These are phyloP conservation scores for Megaceryle maxima DNA, from an alignment of 2,113 vertebrate species.

Conservation along the genomic window DNA sequence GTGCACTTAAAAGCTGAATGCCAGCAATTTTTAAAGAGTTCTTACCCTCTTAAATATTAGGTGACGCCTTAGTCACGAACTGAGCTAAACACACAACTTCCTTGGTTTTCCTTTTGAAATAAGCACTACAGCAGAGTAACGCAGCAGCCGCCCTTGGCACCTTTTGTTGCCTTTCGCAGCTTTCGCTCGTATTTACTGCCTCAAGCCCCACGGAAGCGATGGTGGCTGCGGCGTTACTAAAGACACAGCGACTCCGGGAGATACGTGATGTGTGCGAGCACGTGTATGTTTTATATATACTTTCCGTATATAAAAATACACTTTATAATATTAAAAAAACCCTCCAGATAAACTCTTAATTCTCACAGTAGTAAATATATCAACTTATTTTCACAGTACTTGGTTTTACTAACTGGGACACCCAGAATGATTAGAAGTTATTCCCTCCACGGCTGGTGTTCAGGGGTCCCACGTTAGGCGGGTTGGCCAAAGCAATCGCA, in stretches of 20 bases:
- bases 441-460: neutral
- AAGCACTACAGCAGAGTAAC: neutral
- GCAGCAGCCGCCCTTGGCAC: neutral
- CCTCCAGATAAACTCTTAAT: constrained; percentile 66
- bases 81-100: neutral
- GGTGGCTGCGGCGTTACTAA: constrained; percentile 48
- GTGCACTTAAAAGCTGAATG: constrained; percentile 83
- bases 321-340: constrained; percentile 50
- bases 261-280: constrained; percentile 18
- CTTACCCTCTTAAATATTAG: constrained; percentile 45
- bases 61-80: constrained; percentile 38
- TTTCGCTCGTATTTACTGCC: constrained; percentile 16
- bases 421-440: neutral
- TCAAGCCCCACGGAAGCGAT: neutral
- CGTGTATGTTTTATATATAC: constrained; percentile 47
- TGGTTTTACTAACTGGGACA: constrained; percentile 34
- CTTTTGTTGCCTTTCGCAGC: constrained; percentile 12
- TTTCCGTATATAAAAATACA: constrained; percentile 72
- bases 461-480: neutral
- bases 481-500: neutral
- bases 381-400: constrained; percentile 75
- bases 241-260: constrained; percentile 56
- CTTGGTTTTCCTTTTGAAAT: neutral
- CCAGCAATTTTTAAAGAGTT: constrained; percentile 72
- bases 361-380: constrained; percentile 77